Percentiles rank a stretch among this genome's conserved stretches.
These are phyloP conservation scores for Perca fluviatilis DNA, from an alignment of 2,113 vertebrate genomes.

Conservation along the genomic window DNA sequence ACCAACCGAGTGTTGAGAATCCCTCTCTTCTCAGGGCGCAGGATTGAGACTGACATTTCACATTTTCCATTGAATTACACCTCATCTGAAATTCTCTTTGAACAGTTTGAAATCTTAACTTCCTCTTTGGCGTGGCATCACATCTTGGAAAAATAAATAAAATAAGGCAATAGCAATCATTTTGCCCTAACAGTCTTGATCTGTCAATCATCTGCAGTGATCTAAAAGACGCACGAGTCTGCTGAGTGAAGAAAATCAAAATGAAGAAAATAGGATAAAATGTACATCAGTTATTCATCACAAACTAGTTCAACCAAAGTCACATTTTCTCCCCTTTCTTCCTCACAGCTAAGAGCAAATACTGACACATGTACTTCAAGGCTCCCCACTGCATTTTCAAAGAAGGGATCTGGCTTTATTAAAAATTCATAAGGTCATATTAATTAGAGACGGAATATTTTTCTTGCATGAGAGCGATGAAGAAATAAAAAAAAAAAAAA, in stretches of 20 bases:
- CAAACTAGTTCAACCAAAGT: constrained; percentile 78
- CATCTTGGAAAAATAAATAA: constrained; percentile 57
- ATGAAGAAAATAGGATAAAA: constrained; percentile 85
- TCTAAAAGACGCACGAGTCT: constrained; percentile 57
- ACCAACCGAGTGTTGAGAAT: constrained; percentile 42
- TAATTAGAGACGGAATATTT: constrained; percentile 85
- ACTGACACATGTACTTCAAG: constrained; percentile 86
- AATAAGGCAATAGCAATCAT: constrained; percentile 61
- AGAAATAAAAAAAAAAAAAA: constrained; percentile 79
- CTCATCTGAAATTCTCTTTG: constrained; percentile 81
- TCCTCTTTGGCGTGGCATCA: constrained; percentile 62
- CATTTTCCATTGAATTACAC: constrained; percentile 78
- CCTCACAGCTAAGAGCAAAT: constrained; percentile 79
- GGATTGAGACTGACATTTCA: constrained; percentile 74
- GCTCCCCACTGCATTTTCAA: constrained; percentile 77
- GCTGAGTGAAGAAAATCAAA: constrained; percentile 75
- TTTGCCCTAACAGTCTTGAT: constrained; percentile 69
- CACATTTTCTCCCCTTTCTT: constrained; percentile 60
- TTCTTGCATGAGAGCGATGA: constrained; percentile 79
- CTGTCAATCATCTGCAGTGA: constrained; percentile 68
- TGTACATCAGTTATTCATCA: constrained; percentile 84
- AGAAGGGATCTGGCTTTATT: constrained; percentile 75
- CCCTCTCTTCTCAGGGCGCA: constrained; percentile 42
- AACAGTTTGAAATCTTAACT: constrained; percentile 79
- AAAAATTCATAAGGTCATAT: constrained; percentile 85